Percentiles rank a stretch among this genome's conserved stretches.
phyloP scores from a whole-genome alignment of 2,797 vertebrate species.

The Sphaeramia orbicularis region DNA sequence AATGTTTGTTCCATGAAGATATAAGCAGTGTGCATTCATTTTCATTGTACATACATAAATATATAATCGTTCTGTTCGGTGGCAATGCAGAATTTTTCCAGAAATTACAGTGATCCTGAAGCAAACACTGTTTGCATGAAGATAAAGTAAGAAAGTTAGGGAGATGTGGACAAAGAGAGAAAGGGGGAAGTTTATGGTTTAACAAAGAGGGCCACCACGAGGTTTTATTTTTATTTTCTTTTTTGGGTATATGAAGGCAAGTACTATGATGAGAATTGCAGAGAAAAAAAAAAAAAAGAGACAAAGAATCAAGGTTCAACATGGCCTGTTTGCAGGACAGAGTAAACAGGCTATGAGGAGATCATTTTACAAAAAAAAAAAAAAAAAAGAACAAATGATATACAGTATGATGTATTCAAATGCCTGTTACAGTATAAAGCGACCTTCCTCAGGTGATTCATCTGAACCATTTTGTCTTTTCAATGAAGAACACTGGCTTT shows the following conservation, averaged over 20 bases:
- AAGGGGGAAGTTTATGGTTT: slow-evolving; percentile 56
- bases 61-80: slow-evolving; percentile 85
- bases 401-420: slow-evolving; percentile 42
- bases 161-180: slow-evolving; percentile 11
- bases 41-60: slow-evolving; percentile 87
- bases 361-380: slow-evolving; percentile 36
- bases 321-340: slow-evolving; percentile 55
- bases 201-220: slow-evolving; percentile 49
- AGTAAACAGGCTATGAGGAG: slow-evolving; percentile 36
- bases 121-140: slow-evolving; percentile 59
- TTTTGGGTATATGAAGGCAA: slow-evolving; percentile 37
- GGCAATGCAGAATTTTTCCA: slow-evolving; percentile 75
- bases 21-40: slow-evolving; percentile 84
- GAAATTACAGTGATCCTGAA: slow-evolving; percentile 66
- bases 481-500: slow-evolving; percentile 43
- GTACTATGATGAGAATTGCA: slow-evolving; percentile 43
- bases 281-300: slow-evolving; percentile 14
- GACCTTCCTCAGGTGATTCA: slow-evolving; percentile 77
- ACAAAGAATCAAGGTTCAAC: slow-evolving; percentile 27
- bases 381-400: slow-evolving; percentile 44
- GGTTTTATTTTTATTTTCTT: slow-evolving; percentile 9
- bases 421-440: slow-evolving; percentile 53
- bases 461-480: slow-evolving; percentile 66
- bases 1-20: slow-evolving; percentile 85
- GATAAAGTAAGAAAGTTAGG: slow-evolving; percentile 23